Evolutionary conservation across 2,797 vertebrate species (phyloP).

Genomic region (Simalia tracyae): DNA sequence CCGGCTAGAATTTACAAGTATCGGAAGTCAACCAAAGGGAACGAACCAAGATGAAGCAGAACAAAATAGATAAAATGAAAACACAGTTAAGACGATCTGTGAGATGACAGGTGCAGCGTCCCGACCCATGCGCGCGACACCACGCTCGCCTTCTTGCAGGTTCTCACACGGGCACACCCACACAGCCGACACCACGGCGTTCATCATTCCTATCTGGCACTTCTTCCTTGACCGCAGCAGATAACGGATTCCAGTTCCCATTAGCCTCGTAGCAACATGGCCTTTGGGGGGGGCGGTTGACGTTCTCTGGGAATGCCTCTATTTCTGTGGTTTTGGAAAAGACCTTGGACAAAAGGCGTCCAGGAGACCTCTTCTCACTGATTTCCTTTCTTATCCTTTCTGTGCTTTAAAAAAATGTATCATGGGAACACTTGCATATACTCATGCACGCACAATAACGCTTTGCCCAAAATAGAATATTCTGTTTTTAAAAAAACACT

Average conservation of each 20-base stretch:
- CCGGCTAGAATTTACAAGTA: not conserved
- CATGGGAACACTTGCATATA: too few relatives aligned
- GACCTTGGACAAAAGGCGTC: not conserved
- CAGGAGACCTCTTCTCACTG: too few relatives aligned
- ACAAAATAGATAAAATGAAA: not conserved
- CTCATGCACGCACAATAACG: not conserved
- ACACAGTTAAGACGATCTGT: not conserved
- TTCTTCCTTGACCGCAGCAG: not conserved
- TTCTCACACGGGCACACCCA: not conserved
- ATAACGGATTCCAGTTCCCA: too few relatives aligned
- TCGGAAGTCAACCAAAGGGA: not conserved
- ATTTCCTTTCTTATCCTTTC: not conserved
- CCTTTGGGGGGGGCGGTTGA: not conserved
- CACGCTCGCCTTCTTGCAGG: not conserved
- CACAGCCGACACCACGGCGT: not conserved
- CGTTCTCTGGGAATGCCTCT: not conserved
- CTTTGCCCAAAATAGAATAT: not conserved
- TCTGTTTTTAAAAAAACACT: not conserved
- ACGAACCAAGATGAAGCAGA: not conserved
- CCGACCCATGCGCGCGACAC: not conserved
- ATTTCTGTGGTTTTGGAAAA: not conserved
- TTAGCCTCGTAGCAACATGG: not conserved
- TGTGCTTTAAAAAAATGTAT: too few relatives aligned
- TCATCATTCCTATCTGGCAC: not conserved
- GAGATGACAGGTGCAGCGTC: not conserved